Percentiles rank a stretch among this genome's conserved stretches.
These are phyloP conservation scores for Incurvaria masculella DNA, from an alignment of 2,888 invertebrate genomes.

Conservation along the genomic window DNA sequence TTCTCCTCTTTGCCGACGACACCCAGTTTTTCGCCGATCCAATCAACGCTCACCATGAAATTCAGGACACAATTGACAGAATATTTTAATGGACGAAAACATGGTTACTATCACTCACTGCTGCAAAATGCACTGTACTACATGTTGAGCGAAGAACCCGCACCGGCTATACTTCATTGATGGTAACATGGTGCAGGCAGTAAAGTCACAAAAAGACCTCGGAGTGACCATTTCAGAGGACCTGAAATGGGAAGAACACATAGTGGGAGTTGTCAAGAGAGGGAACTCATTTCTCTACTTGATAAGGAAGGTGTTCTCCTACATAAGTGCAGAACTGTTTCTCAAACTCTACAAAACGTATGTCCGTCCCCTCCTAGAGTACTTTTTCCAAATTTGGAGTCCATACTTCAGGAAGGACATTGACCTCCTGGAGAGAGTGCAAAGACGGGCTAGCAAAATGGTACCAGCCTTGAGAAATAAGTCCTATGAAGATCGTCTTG, in stretches of 20 bases:
- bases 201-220: constrained; percentile 4
- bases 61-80: too few relatives aligned
- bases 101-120: too few relatives aligned
- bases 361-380: constrained; percentile 5
- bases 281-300: constrained; percentile 6
- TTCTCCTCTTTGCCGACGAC: too few relatives aligned
- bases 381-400: constrained; percentile 4
- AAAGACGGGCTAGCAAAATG: background rate
- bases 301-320: constrained; percentile 5
- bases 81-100: too few relatives aligned
- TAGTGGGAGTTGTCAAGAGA: constrained; percentile 1
- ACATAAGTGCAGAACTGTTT: background rate
- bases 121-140: too few relatives aligned
- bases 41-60: too few relatives aligned
- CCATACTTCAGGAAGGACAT: constrained; percentile 6
- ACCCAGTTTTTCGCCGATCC: too few relatives aligned
- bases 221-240: constrained; percentile 2
- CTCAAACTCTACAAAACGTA: constrained; percentile 6
- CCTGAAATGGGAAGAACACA: constrained; percentile 7
- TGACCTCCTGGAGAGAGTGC: constrained; percentile 1
- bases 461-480: background rate
- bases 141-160: constrained; percentile 4
- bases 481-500: background rate
- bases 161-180: background rate
- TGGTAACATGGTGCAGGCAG: background rate